Conservation (phyloP, 2,888 invertebrate genomes). For the Eupithecia pulchellata region DNA sequence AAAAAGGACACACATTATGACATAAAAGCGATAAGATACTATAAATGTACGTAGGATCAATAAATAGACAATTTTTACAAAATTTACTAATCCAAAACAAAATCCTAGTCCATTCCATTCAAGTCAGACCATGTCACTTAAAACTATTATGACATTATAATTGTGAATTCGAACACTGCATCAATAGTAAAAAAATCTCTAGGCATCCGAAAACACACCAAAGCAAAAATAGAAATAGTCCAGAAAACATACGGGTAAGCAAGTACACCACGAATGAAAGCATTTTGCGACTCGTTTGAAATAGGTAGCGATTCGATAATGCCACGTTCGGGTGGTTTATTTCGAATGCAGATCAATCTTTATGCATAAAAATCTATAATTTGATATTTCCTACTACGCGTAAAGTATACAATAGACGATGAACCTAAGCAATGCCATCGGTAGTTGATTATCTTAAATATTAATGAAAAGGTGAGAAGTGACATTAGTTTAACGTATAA, state of each 20-base stretch:
- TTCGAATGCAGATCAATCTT: slow-evolving; percentile 53
- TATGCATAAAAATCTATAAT: slow-evolving; percentile 57
- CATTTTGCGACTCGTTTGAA: background rate
- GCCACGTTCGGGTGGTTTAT: background rate
- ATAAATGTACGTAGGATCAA: slow-evolving; percentile 33
- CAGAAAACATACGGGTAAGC: slow-evolving; percentile 24
- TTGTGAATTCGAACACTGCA: slow-evolving; percentile 41
- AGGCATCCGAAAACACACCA: slow-evolving; percentile 63
- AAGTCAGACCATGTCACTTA: background rate
- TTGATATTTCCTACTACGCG: slow-evolving; percentile 55
- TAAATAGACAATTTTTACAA: slow-evolving; percentile 28
- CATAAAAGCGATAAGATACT: slow-evolving; percentile 15
- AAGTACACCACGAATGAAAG: slow-evolving; percentile 7
- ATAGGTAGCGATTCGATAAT: background rate
- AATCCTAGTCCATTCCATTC: slow-evolving; percentile 21
- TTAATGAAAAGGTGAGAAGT: background rate
- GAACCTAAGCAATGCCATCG: background rate
- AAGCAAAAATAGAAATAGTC: slow-evolving; percentile 65
- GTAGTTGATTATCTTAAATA: background rate
- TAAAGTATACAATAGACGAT: slow-evolving; percentile 19
- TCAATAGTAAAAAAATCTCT: slow-evolving; percentile 26
- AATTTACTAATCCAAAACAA: slow-evolving; percentile 27
- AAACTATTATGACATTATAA: slow-evolving; percentile 25
- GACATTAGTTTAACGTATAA: background rate
- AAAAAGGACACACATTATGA: slow-evolving; percentile 47